These are phyloP conservation scores for Pandion haliaetus DNA, from an alignment of 2,113 vertebrate species.

Conservation along the genomic window DNA sequence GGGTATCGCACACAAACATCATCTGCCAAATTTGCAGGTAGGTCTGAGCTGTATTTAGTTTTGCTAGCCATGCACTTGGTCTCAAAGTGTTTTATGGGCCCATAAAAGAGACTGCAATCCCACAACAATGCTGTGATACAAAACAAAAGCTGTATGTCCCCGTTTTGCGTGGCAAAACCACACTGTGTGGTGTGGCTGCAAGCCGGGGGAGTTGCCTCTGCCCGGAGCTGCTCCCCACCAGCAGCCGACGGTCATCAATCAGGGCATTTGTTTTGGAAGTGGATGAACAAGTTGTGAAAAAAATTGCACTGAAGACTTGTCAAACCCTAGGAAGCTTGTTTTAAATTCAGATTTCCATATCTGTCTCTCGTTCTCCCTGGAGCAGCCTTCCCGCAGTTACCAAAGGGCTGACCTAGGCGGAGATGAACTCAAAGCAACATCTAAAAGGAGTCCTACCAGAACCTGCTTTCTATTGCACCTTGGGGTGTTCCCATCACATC, in stretches of 20 bases:
- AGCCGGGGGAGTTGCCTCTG: background rate
- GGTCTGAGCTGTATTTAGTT: background rate
- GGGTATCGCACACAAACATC: no score
- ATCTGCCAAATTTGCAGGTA: background rate
- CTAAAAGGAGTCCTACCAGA: background rate
- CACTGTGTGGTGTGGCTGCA: accelerated
- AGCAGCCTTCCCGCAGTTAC: background rate
- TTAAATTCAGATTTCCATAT: background rate
- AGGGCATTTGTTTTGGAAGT: background rate
- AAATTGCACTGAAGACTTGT: background rate
- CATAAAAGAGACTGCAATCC: background rate
- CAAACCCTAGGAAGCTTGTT: background rate
- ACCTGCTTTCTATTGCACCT: background rate
- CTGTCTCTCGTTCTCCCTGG: background rate
- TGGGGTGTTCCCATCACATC: accelerated
- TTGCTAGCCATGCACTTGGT: background rate
- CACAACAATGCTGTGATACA: background rate
- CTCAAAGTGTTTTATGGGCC: background rate
- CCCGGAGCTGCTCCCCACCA: background rate
- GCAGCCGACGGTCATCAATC: background rate
- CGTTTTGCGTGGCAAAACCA: accelerated
- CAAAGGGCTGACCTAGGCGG: accelerated
- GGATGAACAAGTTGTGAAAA: background rate
- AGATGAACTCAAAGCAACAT: background rate
- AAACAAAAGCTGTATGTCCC: background rate